Evolutionary conservation across 2,113 vertebrate species (phyloP), one percentile per base, ranked within the genome.

Genomic region (Perca flavescens): DNA sequence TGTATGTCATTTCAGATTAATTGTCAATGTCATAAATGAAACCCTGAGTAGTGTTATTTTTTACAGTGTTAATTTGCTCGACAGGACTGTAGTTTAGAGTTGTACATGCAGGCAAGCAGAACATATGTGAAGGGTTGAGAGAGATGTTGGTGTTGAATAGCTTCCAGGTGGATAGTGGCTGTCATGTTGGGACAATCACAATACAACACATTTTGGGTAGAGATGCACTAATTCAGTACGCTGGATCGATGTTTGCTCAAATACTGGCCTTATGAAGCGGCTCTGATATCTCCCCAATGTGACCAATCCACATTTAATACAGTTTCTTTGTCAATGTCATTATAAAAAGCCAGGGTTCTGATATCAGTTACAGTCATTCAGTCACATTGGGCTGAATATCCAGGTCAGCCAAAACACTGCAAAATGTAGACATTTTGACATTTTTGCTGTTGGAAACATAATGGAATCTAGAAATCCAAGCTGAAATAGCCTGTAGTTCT

Each of bases 261-360:
- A 70, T 43, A 25, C 15, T 40, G 57, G 40, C 15, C 36, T 71
- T 15, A 12, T 63, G 31, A 11, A 31, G 19, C 2, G 5, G 49
- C 19, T 34, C 6, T 3, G 31, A 16, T 60, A 4, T 67, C 2
- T 11, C 19, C 8, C 53, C 58, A 9, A 66, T 60, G 10, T 25
- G 28, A 58, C 13, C 54, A 15, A 34, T 60, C 52, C n/a, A 22
- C 28, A 52, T 56, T 15, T 19, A n/a, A 52, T 77, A 56, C 69
- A 60, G 40, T 34, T 53, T 63, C 64, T 63, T 12, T 11, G 10
- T 43, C 50, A 43, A 12, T 75, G 31, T 75, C 52, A 31, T 57
- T 57, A 13, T 60, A 52, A 22, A 43, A 71, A 54, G 66, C 46
- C 21, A 16, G 16, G 36, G n/a, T 28, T 77, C 63, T 82, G 25